These are phyloP conservation scores for Bugulina stolonifera DNA, from an alignment of 2,888 invertebrate species.

Conservation along the genomic window DNA sequence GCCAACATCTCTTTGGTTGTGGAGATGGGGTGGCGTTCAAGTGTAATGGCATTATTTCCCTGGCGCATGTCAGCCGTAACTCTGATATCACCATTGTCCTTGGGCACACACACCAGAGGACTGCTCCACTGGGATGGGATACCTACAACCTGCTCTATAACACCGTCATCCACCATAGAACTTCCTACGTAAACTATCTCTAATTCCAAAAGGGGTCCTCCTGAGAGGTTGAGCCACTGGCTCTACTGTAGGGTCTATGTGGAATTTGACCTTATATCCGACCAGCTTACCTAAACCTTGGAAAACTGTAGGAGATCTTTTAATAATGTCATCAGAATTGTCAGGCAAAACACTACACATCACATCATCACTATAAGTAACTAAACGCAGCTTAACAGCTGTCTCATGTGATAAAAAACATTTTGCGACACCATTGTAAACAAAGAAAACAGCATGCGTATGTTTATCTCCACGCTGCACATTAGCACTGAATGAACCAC, in stretches of 20 bases:
- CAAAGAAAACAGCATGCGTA: neutral
- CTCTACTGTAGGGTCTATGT: neutral
- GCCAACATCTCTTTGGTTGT: too few relatives aligned
- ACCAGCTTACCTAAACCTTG: neutral
- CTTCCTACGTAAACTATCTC: neutral
- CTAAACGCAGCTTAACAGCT: neutral
- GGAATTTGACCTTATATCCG: neutral
- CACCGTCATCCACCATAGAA: neutral
- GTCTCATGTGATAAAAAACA: too few relatives aligned
- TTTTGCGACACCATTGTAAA: neutral
- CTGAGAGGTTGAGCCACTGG: neutral
- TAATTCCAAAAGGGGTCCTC: neutral
- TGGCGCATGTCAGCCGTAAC: conserved; percentile 1
- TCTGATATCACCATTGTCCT: neutral
- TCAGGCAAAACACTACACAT: neutral
- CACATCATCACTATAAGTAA: neutral
- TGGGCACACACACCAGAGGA: neutral
- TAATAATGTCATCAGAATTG: neutral
- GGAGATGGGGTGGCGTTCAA: neutral
- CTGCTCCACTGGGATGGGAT: neutral
- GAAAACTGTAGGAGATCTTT: neutral
- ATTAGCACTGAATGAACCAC: neutral
- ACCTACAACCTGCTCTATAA: neutral
- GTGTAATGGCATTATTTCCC: neutral
- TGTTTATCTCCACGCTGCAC: neutral